Evolutionary conservation across 2,888 invertebrate species (phyloP), one percentile per base, ranked within the genome.

Genomic region (Chaitophorus viminalis): DNA sequence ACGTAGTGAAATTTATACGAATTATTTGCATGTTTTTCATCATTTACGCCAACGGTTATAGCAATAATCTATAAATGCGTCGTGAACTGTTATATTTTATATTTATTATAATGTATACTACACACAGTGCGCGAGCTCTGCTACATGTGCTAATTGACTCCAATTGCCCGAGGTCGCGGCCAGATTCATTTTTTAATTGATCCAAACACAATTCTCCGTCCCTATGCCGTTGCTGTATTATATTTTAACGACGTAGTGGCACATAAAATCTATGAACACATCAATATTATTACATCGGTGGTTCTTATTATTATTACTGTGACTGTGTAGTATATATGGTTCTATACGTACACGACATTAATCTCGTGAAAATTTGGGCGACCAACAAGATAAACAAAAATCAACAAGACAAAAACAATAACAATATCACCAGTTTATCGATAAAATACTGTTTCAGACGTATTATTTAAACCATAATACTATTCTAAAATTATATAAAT

Each of bases 91-190:
- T 60, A 60, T 60, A 60, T 25, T 25, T 21, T 60, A 25, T 60
- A 60, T 60, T 60, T 60, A 60, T 60, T 60, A 60, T 25, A 25
- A 60, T 25, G 25, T 60, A 25, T 5, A 21, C 6, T 60, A 3
- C 25, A 60, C 68, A 29, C 68, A 68, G 29, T 11, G n/a, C 46
- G 14, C 76, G 76, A 6, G 76, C 39, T 25, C 76, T 46, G 46
- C 14, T n/a, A 33, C 25, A 31, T 4, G 29, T 39, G 74, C 33
- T 77, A 85, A 85, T 85, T 85, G 85, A 85, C 85, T 85, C 33
- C 85, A 85, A 85, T 85, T 85, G 68, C 46, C 77, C 77, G 85
- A 77, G 85, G 85, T 85, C 77, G 68, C 65, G 77, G 52, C 68
- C 85, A 77, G 85, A 85, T 85, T 76, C 76, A 65, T 65, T 39